phyloP scores from a whole-genome alignment of 2,797 vertebrate genomes.

The Psittacula derbiana region DNA sequence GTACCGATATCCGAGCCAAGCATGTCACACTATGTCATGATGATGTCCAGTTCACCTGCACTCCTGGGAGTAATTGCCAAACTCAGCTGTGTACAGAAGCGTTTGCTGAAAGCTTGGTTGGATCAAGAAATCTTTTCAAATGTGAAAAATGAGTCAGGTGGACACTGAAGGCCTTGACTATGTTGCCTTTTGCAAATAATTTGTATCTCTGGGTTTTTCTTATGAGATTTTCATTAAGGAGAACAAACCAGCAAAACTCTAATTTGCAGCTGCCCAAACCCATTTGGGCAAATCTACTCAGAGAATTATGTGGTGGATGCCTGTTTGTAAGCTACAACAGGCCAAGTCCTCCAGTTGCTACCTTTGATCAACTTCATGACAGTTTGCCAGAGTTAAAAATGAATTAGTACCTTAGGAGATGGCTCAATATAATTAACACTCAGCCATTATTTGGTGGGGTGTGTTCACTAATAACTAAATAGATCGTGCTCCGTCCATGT shows the following conservation, averaged over 20 bases:
- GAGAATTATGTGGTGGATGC: not conserved
- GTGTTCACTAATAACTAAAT: not conserved
- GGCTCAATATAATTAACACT: not conserved
- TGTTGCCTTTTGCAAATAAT: not conserved
- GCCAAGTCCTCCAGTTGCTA: not conserved
- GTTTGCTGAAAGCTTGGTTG: not conserved
- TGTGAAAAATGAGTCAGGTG: not conserved
- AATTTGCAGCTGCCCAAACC: not conserved
- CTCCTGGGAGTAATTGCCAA: not conserved
- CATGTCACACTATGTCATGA: not conserved
- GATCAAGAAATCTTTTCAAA: not conserved
- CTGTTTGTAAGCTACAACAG: not conserved
- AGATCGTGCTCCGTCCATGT: not conserved
- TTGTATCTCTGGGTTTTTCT: not conserved
- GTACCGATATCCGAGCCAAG: not conserved
- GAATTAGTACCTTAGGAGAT: not conserved
- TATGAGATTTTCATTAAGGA: not conserved
- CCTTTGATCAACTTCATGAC: not conserved
- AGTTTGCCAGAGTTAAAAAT: not conserved
- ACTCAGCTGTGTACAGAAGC: not conserved
- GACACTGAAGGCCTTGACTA: not conserved
- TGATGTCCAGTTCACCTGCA: not conserved
- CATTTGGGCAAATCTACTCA: not conserved
- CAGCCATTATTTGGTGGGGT: not conserved
- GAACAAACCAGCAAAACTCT: not conserved